phyloP scores from a whole-genome alignment of 2,888 invertebrate species.

The Mongoloraphidia duomilia region DNA sequence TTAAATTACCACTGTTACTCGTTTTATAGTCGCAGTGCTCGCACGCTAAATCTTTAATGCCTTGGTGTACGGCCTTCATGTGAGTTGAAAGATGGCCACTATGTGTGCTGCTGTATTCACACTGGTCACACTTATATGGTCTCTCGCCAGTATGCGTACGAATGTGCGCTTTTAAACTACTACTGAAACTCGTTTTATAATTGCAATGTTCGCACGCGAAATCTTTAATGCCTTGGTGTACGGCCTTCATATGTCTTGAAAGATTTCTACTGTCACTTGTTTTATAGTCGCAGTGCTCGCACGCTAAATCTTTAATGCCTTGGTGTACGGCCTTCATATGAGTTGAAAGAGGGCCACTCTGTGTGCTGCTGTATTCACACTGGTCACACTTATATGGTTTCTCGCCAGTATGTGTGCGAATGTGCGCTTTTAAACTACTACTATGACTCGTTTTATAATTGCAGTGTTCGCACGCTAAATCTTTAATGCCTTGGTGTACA shows the following conservation, averaged over 20 bases:
- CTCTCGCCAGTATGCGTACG: background rate
- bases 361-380: slow-evolving; percentile 10
- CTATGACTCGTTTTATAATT: too few species aligned
- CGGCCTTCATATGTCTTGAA: background rate
- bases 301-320: too few species aligned
- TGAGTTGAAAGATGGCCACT: background rate
- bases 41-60: too few species aligned
- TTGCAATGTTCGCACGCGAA: slow-evolving; percentile 7
- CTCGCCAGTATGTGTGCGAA: too few species aligned
- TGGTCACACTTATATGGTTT: background rate
- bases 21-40: too few species aligned
- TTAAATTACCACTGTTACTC: too few species aligned
- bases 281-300: too few species aligned
- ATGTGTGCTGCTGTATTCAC: background rate
- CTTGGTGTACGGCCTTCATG: background rate
- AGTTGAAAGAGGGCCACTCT: slow-evolving; percentile 13
- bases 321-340: too few species aligned
- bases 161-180: background rate
- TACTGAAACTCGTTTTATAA: background rate
- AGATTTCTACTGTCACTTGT: background rate
- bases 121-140: background rate
- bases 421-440: too few species aligned
- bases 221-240: slow-evolving; percentile 1
- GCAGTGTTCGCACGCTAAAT: too few species aligned
- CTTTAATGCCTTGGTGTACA: too few species aligned